Evolutionary conservation across 2,113 vertebrate species (phyloP), one percentile per base, ranked within the genome.

Genomic region (Entelurus aequoreus): DNA sequence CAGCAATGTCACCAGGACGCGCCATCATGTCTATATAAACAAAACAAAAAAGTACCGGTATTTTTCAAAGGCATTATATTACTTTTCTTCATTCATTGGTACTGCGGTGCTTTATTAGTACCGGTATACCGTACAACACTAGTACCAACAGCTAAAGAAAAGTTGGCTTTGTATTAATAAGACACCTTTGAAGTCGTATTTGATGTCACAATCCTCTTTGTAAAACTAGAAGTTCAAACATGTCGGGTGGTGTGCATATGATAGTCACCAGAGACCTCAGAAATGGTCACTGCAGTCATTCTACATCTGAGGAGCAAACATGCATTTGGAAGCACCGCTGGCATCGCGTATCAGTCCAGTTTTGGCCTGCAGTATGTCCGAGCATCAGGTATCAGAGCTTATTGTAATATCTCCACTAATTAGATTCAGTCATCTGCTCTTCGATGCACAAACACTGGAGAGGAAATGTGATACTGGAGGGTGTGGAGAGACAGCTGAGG

Each of bases 381-480:
- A 77, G 82, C 79, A 85, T 90, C 83, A 80, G 75, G 77, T 89
- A 86, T 84, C 87, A 64, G 59, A 53, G 72, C 82, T 86, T 86
- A 87, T 90, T 90, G 87, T 86, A 79, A 87, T 88, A 90, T 82
- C 77, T 68, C 63, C 65, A 72, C 83, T 84, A 87, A 89, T 89
- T 87, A 87, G 86, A 88, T 87, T 79, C 78, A 84, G 85, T 87
- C 74, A 84, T 87, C 82, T 84, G 81, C 84, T 84, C 78, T 64
- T 82, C 76, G 66, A 74, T 78, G 66, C 63, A 44, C 70, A 72
- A 70, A 86, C 76, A 85, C 75, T 76, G 72, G 61, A 75, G 63
- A 68, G 72, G 87, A 83, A 88, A 90, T 79, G 65, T 74, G 86
- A 91, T 76, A 87, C 88, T 63, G 66, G 64, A 67, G 69, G 66